These are phyloP conservation scores for Esox lucius DNA, from an alignment of 2,797 vertebrate species.

Conservation along the genomic window DNA sequence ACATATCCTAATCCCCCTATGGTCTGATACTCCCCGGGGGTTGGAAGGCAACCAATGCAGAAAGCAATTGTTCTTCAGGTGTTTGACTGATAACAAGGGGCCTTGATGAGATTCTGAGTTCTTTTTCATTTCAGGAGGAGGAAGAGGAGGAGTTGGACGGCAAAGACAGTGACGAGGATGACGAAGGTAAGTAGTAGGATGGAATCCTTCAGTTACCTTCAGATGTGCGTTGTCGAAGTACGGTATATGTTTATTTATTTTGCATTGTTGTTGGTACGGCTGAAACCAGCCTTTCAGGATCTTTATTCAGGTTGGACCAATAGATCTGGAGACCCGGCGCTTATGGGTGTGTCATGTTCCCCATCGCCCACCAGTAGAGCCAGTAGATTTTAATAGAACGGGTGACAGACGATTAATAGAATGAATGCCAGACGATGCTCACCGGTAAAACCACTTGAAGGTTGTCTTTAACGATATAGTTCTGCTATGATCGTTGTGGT, in stretches of 20 bases:
- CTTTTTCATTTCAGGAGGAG: slow-evolving; percentile 79
- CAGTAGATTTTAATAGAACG: too few species aligned
- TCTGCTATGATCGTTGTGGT: too few species aligned
- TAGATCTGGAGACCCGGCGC: neutral
- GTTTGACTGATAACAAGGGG: neutral
- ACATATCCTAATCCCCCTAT: neutral
- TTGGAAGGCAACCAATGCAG: neutral
- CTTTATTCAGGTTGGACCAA: neutral
- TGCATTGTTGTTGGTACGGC: neutral
- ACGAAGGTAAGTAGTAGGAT: slow-evolving; percentile 75
- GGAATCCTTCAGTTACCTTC: neutral
- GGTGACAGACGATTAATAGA: too few species aligned
- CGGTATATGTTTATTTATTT: neutral
- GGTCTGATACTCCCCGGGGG: neutral
- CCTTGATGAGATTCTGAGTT: neutral
- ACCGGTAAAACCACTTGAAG: too few species aligned
- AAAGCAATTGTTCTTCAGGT: neutral
- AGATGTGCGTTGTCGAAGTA: neutral
- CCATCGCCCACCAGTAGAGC: too few species aligned
- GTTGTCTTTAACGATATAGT: too few species aligned
- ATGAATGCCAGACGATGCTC: too few species aligned
- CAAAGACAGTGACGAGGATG: slow-evolving; percentile 90
- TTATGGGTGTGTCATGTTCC: too few species aligned
- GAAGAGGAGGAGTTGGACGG: slow-evolving; percentile 91
- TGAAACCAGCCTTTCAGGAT: too few species aligned